Conservation (phyloP, 2,888 invertebrate species). For the Gerris lacustris region DNA sequence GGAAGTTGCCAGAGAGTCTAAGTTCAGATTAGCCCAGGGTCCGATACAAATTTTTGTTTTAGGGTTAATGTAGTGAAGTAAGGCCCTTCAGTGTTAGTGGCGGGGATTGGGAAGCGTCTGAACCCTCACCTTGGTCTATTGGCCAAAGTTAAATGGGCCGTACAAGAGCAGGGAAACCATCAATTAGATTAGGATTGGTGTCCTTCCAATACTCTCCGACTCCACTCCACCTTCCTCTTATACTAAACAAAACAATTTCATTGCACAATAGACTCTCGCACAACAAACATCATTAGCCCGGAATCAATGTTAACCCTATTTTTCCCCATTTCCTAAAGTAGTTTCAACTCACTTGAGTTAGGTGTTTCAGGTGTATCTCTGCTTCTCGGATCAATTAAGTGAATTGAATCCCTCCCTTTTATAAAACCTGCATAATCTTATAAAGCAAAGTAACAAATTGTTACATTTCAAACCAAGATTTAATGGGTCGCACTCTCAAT, state of each 20-base stretch:
- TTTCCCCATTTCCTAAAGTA: background rate
- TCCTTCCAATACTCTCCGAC: background rate
- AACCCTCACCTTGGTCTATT: background rate
- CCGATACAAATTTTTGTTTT: slow-evolving; percentile 1
- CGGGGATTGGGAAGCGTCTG: background rate
- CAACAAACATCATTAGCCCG: background rate
- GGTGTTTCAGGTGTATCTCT: too few relatives aligned
- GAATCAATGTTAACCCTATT: background rate
- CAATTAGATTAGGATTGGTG: slow-evolving; percentile 5
- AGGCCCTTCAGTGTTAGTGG: background rate
- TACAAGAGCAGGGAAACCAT: background rate
- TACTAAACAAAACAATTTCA: background rate
- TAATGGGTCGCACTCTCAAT: too few relatives aligned
- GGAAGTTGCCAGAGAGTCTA: background rate
- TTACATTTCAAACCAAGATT: too few relatives aligned
- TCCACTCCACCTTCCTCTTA: background rate
- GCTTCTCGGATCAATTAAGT: too few relatives aligned
- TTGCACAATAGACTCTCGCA: background rate
- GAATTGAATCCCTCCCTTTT: too few relatives aligned
- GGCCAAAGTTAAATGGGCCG: slow-evolving; percentile 5
- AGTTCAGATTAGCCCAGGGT: background rate
- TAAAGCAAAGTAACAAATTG: too few relatives aligned
- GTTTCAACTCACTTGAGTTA: too few relatives aligned
- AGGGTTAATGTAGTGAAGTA: slow-evolving; percentile 5
- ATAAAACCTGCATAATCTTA: too few relatives aligned